Base-by-base conservation (phyloP, 2,797 vertebrate genomes). In the Pygocentrus nattereri region DNA sequence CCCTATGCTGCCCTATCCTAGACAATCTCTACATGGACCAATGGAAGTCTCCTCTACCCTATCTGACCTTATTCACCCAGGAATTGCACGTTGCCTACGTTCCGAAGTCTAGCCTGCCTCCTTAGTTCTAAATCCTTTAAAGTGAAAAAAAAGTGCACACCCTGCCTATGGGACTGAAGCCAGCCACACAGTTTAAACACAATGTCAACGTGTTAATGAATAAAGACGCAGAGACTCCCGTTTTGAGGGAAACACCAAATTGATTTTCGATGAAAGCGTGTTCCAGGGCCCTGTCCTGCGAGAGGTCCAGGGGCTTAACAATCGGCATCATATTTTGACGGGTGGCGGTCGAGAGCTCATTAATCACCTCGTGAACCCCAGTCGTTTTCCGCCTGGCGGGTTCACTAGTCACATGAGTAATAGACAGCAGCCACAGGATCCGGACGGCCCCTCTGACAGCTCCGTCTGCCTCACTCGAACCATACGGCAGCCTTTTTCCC, bases 281-380 rank as follows among this genome's bases (percentile, higher is more conserved):
- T 86, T 78, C 71, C 85, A 87, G 86, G 84, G 69, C 83, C 78
- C 71, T 83, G 76, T 85, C 86, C 83, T 78, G 54, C 80, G 82
- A 86, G 85, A 87, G 82, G 82, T 88, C 88, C 76, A 81, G 78
- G 88, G 85, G 90, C 89, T 85, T 91, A 90, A 86, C 89, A 90
- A 90, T 93, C 88, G 89, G 86, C 90, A 87, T 93, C 91, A 91
- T 85, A 91, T 90, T 91, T 92, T 92, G 93, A 93, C 91, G 91
- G 87, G 82, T 47, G 87, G 90, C 88, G 91, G 90, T 90, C 88
- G 89, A 87, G 77, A 87, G 79, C 89, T 94, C 91, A 93, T 95
- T 94, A 94, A 95, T 95, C 94, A 95, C 91, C 90, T 90, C 47
- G 88, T 93, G 93, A 93, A 94, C 93, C 82, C 90, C 86, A 82